phyloP scores from a whole-genome alignment of 2,888 invertebrate species.

The Microctonus brassicae region DNA sequence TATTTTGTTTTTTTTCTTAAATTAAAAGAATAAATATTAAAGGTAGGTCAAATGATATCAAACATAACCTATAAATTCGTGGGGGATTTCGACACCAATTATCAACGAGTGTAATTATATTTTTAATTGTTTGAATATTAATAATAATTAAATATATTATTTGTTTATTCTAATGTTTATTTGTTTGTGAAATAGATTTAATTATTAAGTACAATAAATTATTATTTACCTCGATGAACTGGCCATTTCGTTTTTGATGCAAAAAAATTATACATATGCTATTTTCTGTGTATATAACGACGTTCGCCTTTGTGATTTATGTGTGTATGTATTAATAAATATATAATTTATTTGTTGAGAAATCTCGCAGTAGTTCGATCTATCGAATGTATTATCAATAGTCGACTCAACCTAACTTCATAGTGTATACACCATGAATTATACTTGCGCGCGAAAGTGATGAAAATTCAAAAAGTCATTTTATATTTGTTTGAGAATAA shows the following conservation, averaged over 20 bases:
- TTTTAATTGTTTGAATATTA: too few species aligned
- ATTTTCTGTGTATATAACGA: background rate
- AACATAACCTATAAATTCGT: conserved; percentile 28
- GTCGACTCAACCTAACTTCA: background rate
- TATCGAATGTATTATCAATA: background rate
- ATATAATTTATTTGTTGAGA: too few species aligned
- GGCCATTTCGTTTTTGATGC: conserved; percentile 22
- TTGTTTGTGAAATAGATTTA: background rate
- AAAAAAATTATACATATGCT: background rate
- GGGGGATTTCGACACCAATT: too few species aligned
- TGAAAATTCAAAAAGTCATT: background rate
- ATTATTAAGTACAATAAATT: background rate
- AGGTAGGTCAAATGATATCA: background rate
- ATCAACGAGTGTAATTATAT: too few species aligned
- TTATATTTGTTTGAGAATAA: too few species aligned
- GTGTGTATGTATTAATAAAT: background rate
- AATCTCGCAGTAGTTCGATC: background rate
- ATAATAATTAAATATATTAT: background rate
- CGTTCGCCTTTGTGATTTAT: too few species aligned
- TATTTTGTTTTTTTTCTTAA: too few species aligned
- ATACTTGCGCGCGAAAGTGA: background rate
- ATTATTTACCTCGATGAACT: conserved; percentile 29
- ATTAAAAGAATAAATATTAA: background rate
- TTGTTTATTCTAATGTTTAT: background rate
- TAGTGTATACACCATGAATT: too few species aligned